Evolutionary conservation across 1,140 invertebrate genomes (phyloP).

Genomic region (Drosophila sp.): DNA sequence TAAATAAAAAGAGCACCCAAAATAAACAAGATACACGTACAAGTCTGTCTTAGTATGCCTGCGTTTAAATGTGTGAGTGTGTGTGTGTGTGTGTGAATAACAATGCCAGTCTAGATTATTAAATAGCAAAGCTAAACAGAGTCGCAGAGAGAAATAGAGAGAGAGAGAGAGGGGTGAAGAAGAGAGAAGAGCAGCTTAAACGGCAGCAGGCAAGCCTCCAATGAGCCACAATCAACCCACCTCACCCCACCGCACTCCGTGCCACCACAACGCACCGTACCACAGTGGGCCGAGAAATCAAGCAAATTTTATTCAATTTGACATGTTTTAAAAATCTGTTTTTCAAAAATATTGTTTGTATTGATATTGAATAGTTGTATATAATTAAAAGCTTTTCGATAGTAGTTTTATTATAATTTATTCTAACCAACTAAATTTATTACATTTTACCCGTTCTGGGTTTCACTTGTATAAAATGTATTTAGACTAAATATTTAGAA

Average conservation of each 20-base stretch:
- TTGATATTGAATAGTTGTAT: too few species aligned
- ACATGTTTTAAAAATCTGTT: too few species aligned
- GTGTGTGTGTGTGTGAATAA: constrained; percentile 19
- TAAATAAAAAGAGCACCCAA: constrained; percentile 37
- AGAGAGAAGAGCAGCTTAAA: constrained; percentile 26
- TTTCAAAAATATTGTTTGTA: too few species aligned
- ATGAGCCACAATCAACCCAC: not conserved
- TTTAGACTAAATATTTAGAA: too few species aligned
- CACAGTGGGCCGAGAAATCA: not conserved
- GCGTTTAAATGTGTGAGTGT: constrained; percentile 2
- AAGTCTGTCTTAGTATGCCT: too few species aligned
- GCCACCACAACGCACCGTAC: not conserved
- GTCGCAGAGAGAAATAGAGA: constrained; percentile 2
- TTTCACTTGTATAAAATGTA: too few species aligned
- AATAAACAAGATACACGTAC: constrained; percentile 37
- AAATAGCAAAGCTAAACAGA: constrained; percentile 22
- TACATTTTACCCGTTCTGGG: too few species aligned
- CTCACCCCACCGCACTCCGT: not conserved
- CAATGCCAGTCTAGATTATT: constrained; percentile 42
- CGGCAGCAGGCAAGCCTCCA: constrained; percentile 41
- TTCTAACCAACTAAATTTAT: too few species aligned
- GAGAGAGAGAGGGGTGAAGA: not conserved
- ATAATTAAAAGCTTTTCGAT: too few species aligned
- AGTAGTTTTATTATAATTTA: too few species aligned
- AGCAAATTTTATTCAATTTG: too few species aligned